Conservation (phyloP, 1,140 invertebrate genomes). For the Zaprionus tsacasi region DNA sequence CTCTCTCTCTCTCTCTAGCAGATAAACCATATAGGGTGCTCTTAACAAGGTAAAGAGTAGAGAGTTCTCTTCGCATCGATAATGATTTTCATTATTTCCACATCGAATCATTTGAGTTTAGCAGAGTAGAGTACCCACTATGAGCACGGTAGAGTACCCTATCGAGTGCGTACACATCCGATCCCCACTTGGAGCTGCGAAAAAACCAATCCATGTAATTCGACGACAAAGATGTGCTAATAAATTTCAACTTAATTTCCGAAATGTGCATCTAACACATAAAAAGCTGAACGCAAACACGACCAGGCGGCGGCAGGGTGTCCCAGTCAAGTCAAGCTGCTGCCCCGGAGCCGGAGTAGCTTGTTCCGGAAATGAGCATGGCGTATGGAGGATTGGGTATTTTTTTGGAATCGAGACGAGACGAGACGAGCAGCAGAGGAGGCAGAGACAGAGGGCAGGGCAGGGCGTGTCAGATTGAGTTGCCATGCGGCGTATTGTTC, state of each 20-base stretch:
- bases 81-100: too few relatives aligned
- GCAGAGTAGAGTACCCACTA: background rate
- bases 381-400: constrained; percentile 34
- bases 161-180: background rate
- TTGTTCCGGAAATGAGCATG: constrained; percentile 48
- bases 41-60: too few relatives aligned
- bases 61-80: too few relatives aligned
- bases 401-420: constrained; percentile 10
- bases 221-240: constrained; percentile 81
- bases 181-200: constrained; percentile 45
- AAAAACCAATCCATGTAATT: constrained; percentile 69
- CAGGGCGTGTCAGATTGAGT: constrained; percentile 49
- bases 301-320: background rate
- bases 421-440: background rate
- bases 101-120: too few relatives aligned
- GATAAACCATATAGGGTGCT: too few relatives aligned
- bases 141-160: background rate
- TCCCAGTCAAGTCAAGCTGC: background rate
- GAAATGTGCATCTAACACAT: constrained; percentile 81
- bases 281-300: constrained; percentile 58
- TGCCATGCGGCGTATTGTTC: constrained; percentile 52
- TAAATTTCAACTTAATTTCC: constrained; percentile 82
- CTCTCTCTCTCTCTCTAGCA: too few relatives aligned
- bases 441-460: background rate
- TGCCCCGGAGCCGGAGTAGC: constrained; percentile 16